A percentile compares a stretch with the other conserved stretches of the same genome.
phyloP scores from a whole-genome alignment of 2,797 vertebrate species.

The Euphonia xanthogaster region DNA sequence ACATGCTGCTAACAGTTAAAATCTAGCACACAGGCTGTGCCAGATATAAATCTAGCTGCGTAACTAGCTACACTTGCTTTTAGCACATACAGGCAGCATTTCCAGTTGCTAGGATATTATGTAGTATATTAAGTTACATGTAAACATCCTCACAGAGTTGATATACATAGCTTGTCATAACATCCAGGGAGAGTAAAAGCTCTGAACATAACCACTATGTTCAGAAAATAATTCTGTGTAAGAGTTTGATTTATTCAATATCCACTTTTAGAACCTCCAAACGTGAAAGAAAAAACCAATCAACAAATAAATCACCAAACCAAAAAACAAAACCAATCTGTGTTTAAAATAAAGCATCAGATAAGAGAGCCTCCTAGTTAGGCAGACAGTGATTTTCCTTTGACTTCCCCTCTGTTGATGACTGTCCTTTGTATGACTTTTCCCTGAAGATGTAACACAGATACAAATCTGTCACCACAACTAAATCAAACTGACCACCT shows the following conservation, averaged over 20 bases:
- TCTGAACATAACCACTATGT: neutral
- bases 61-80: conserved; percentile 52
- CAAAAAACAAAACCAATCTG: neutral
- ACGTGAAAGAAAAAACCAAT: neutral
- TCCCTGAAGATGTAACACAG: neutral
- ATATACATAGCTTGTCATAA: neutral
- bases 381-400: neutral
- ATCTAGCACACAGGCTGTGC: neutral
- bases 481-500: conserved; percentile 42
- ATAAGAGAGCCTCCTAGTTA: neutral
- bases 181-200: conserved; percentile 14
- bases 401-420: neutral
- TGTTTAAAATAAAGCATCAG: neutral
- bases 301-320: neutral
- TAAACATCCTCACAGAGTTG: conserved; percentile 53
- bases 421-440: neutral
- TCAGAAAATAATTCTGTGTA: neutral
- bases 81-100: conserved; percentile 31
- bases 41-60: conserved; percentile 57
- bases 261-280: neutral
- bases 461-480: neutral
- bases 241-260: neutral
- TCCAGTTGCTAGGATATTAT: conserved; percentile 61
- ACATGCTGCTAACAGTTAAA: neutral
- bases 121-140: conserved; percentile 46